These are phyloP conservation scores for Bombus difficillimus DNA, from an alignment of 1,140 invertebrate genomes.

Conservation along the genomic window DNA sequence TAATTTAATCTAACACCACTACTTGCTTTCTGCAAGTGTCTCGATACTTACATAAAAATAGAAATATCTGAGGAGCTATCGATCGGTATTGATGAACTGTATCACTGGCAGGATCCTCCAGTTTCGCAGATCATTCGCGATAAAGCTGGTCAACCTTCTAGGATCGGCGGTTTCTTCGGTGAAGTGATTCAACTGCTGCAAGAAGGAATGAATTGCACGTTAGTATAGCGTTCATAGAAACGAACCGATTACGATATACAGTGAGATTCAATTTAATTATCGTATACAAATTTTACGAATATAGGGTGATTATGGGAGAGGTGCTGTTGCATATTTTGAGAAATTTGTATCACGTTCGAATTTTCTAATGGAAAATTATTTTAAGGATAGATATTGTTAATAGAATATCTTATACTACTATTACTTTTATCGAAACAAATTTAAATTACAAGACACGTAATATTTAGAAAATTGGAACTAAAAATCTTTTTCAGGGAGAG, in stretches of 20 bases:
- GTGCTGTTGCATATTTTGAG: neutral
- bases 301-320: neutral
- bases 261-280: too few species aligned
- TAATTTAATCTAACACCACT: neutral
- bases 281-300: too few species aligned
- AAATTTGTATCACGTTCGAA: neutral
- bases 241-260: too few species aligned
- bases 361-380: neutral
- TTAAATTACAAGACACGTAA: too few species aligned
- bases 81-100: too few species aligned
- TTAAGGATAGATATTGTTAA: neutral
- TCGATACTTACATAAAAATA: neutral
- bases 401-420: too few species aligned
- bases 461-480: too few species aligned
- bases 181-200: conserved; percentile 75
- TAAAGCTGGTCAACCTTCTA: conserved; percentile 61
- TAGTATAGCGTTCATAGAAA: conserved; percentile 50
- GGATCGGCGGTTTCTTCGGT: conserved; percentile 79
- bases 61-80: too few species aligned
- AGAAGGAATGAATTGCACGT: conserved; percentile 80
- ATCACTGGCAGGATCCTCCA: conserved; percentile 75
- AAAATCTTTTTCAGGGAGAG: too few species aligned
- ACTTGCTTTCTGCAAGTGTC: neutral
- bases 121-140: conserved; percentile 71
- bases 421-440: too few species aligned